Evolutionary conservation across 2,797 vertebrate genomes (phyloP).

Genomic region (Enteromius mattozi): DNA sequence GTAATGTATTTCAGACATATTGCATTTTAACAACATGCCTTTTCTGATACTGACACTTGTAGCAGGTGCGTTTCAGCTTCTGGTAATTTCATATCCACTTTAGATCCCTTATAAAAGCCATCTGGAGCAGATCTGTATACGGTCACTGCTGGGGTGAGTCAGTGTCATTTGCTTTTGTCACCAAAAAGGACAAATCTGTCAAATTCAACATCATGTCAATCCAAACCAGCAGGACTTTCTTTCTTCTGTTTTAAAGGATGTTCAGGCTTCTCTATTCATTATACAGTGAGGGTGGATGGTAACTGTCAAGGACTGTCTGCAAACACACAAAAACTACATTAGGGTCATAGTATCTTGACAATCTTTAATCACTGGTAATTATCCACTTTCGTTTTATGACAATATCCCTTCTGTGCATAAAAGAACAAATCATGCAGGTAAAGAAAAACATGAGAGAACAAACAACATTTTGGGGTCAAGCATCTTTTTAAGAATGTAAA

Average conservation of each 20-base stretch:
- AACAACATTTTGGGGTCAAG: not conserved
- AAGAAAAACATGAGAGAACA: not conserved
- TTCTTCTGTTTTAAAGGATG: not conserved
- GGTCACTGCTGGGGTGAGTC: not conserved
- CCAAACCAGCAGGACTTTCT: not conserved
- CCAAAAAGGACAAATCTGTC: not conserved
- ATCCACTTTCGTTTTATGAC: not conserved
- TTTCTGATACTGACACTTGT: not conserved
- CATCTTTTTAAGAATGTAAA: not conserved
- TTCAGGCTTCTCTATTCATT: not conserved
- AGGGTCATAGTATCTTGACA: not conserved
- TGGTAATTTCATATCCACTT: slow-evolving; percentile 4
- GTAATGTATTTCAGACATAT: slow-evolving; percentile 5
- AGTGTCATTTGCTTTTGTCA: slow-evolving; percentile 57
- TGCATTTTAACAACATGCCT: slow-evolving; percentile 9
- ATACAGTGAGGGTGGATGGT: not conserved
- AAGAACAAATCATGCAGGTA: not conserved
- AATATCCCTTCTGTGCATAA: not conserved
- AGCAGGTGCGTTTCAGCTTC: not conserved
- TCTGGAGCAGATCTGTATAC: not conserved
- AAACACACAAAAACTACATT: not conserved
- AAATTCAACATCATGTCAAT: not conserved
- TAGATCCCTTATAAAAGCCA: slow-evolving; percentile 8
- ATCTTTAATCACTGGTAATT: not conserved
- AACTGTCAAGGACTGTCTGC: not conserved